Evolutionary conservation across 2,888 invertebrate genomes (phyloP).

Genomic region (Papilio elwesi): DNA sequence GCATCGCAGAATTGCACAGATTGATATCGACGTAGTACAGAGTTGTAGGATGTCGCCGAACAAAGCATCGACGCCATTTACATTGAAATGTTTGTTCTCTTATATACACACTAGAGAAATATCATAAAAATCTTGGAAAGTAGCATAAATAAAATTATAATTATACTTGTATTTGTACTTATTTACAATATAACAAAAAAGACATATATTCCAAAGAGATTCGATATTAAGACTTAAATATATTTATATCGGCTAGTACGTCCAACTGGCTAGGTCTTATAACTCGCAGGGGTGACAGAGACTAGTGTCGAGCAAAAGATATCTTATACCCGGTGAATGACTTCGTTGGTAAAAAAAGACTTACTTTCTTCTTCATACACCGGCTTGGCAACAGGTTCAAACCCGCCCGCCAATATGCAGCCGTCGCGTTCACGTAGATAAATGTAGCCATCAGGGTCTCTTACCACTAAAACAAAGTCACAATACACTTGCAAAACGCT

Average conservation of each 20-base stretch:
- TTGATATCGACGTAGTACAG: not conserved
- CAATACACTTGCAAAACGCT: constrained; percentile 3
- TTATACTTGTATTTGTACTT: too few relatives aligned
- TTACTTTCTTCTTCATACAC: constrained; percentile 90
- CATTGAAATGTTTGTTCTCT: not conserved
- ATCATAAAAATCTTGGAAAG: not conserved
- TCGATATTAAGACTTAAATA: too few relatives aligned
- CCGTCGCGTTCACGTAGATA: constrained; percentile 95
- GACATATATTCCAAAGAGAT: too few relatives aligned
- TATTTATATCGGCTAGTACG: too few relatives aligned
- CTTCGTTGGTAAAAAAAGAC: constrained; percentile 40
- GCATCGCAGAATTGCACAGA: constrained; percentile 28
- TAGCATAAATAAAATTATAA: too few relatives aligned
- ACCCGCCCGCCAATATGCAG: constrained; percentile 94
- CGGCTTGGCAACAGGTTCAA: constrained; percentile 95
- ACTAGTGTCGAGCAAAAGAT: too few relatives aligned
- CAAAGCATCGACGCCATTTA: constrained; percentile 1
- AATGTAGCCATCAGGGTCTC: constrained; percentile 94
- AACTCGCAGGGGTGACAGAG: too few relatives aligned
- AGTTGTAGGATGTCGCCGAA: not conserved
- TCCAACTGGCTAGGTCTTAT: too few relatives aligned
- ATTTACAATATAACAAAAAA: too few relatives aligned
- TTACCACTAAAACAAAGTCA: constrained; percentile 84
- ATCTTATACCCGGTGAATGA: too few relatives aligned
- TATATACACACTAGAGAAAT: not conserved